Evolutionary conservation across 2,113 vertebrate genomes (phyloP).

Genomic region (Salvelinus alpinus): DNA sequence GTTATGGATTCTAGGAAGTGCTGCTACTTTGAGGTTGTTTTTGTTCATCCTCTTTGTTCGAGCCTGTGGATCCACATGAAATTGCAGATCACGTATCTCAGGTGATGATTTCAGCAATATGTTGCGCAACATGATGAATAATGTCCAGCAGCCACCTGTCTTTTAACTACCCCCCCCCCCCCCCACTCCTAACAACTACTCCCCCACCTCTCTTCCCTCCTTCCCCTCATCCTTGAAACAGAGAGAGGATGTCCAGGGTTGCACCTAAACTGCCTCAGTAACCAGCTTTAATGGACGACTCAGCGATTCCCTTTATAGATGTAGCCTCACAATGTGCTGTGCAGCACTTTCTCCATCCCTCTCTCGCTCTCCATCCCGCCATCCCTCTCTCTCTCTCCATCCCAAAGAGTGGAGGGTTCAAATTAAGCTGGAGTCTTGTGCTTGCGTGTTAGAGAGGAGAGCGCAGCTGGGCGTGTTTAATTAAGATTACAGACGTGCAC

Average conservation of each 20-base stretch:
- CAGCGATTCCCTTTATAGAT: constrained; percentile 65
- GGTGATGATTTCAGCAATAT: constrained; percentile 50
- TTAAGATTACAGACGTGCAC: constrained; percentile 38
- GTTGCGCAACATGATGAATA: constrained; percentile 36
- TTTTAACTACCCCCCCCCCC: constrained; percentile 1
- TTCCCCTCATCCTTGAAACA: constrained; percentile 24
- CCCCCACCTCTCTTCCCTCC: too few species aligned
- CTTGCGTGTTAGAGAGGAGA: background rate
- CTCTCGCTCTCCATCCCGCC: constrained; percentile 1
- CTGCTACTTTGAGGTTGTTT: background rate
- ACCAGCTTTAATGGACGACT: constrained; percentile 56
- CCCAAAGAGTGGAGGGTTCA: constrained; percentile 26
- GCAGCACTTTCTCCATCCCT: constrained; percentile 44
- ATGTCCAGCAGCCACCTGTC: constrained; percentile 47
- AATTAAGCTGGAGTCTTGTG: constrained; percentile 23
- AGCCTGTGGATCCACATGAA: background rate
- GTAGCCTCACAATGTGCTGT: constrained; percentile 47
- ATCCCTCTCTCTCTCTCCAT: background rate
- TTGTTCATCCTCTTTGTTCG: background rate
- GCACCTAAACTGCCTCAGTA: constrained; percentile 53
- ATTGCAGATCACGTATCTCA: constrained; percentile 27
- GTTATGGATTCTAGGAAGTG: background rate
- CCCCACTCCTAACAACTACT: background rate
- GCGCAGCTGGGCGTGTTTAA: constrained; percentile 48
- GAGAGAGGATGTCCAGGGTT: constrained; percentile 35